Conservation (phyloP, 1,140 invertebrate genomes). For the Anastrepha ludens region DNA sequence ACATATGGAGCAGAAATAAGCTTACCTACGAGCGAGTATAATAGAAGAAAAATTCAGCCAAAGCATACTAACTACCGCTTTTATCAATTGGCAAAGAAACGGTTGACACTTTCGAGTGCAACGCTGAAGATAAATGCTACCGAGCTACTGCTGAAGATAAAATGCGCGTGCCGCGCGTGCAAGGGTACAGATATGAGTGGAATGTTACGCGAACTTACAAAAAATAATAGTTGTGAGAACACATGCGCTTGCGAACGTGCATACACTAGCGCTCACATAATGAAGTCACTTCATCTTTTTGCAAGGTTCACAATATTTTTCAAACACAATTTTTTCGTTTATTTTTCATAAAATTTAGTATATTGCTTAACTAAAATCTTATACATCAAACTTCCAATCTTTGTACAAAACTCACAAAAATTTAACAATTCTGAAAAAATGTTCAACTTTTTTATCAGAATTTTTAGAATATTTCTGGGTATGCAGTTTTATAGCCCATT, state of each 20-base stretch:
- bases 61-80: slow-evolving; percentile 19
- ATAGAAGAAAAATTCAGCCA: background rate
- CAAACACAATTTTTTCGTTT: no score
- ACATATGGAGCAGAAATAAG: background rate
- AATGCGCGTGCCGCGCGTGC: background rate
- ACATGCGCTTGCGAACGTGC: background rate
- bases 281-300: no score
- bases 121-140: slow-evolving; percentile 17
- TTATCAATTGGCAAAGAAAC: slow-evolving; percentile 41
- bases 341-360: no score
- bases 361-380: no score
- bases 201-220: slow-evolving; percentile 2
- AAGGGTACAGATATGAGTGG: background rate
- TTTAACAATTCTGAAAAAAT: no score
- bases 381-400: no score
- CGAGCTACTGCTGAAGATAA: slow-evolving; percentile 6
- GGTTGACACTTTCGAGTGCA: slow-evolving; percentile 36
- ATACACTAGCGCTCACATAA: background rate
- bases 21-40: background rate
- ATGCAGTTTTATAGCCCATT: no score
- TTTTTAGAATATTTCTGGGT: no score
- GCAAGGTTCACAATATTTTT: no score
- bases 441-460: no score
- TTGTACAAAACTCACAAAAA: no score
- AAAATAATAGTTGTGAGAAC: background rate